Percentiles rank a stretch among this genome's conserved stretches.
These are phyloP conservation scores for Chymomyza amoena DNA, from an alignment of 2,888 invertebrate species.

Conservation along the genomic window DNA sequence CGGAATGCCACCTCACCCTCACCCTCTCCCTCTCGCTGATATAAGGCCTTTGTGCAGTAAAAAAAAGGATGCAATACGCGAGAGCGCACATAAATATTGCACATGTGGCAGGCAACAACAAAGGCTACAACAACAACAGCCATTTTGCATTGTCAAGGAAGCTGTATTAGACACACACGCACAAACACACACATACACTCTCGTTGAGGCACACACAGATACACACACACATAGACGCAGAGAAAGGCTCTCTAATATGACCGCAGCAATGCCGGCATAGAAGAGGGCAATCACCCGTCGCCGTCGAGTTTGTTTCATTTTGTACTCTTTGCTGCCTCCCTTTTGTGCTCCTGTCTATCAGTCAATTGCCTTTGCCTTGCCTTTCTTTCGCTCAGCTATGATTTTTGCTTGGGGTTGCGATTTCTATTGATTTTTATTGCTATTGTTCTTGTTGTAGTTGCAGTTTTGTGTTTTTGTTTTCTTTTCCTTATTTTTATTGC, in stretches of 20 bases:
- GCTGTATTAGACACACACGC: conserved; percentile 30
- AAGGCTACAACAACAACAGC: neutral
- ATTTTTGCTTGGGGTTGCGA: conserved; percentile 66
- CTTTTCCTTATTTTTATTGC: neutral
- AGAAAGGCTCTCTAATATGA: conserved; percentile 30
- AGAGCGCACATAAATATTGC: conserved; percentile 64
- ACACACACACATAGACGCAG: conserved; percentile 8
- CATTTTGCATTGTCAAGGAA: conserved; percentile 31
- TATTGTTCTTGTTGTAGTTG: conserved; percentile 13
- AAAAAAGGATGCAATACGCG: conserved; percentile 64
- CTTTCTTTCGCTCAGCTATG: conserved; percentile 18
- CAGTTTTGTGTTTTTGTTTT: neutral
- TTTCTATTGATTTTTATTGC: conserved; percentile 64
- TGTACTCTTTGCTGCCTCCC: conserved; percentile 22
- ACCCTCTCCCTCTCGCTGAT: neutral
- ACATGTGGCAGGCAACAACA: conserved; percentile 18
- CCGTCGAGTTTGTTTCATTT: conserved; percentile 26
- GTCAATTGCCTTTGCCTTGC: conserved; percentile 5
- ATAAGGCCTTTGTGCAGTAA: conserved; percentile 9
- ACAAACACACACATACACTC: conserved; percentile 12
- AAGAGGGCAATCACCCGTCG: conserved; percentile 70
- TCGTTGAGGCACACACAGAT: neutral
- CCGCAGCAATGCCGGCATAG: conserved; percentile 48
- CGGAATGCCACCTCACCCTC: neutral
- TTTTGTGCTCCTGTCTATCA: neutral